Evolutionary conservation across 2,797 vertebrate genomes (phyloP).

Genomic region (Coranthus polyacanthus): DNA sequence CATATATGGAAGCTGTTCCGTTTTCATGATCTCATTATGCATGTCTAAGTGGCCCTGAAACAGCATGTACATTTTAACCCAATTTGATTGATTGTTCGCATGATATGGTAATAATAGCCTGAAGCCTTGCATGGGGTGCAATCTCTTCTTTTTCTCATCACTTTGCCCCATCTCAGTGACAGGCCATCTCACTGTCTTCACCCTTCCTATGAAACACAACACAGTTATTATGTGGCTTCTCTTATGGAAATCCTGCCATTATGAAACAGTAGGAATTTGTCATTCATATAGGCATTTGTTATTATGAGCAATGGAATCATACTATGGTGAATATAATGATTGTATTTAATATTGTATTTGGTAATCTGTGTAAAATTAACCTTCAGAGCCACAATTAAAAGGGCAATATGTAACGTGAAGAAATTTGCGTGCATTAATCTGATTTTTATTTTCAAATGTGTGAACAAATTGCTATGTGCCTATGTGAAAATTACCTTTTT

Average conservation of each 20-base stretch:
- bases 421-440: no score
- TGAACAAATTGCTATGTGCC: no score
- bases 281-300: conserved; percentile 39
- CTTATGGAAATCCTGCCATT: conserved; percentile 53
- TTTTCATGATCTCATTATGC: conserved; percentile 59
- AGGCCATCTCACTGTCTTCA: conserved; percentile 38
- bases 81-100: conserved; percentile 72
- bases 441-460: no score
- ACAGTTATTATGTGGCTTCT: conserved; percentile 43
- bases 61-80: conserved; percentile 63
- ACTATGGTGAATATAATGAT: conserved; percentile 18
- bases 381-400: conserved; percentile 10
- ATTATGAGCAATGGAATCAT: conserved; percentile 38
- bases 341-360: conserved; percentile 28
- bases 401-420: no score
- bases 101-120: conserved; percentile 73
- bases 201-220: conserved; percentile 40
- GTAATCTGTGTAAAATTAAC: conserved; percentile 31
- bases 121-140: conserved; percentile 39
- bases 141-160: conserved; percentile 56
- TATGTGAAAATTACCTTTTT: no score
- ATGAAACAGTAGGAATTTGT: conserved; percentile 36
- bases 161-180: conserved; percentile 45
- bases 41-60: conserved; percentile 61
- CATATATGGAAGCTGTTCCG: conserved; percentile 25